Evolutionary conservation across 2,797 vertebrate species (phyloP).

Genomic region (Rhabdophis nuchalis): DNA sequence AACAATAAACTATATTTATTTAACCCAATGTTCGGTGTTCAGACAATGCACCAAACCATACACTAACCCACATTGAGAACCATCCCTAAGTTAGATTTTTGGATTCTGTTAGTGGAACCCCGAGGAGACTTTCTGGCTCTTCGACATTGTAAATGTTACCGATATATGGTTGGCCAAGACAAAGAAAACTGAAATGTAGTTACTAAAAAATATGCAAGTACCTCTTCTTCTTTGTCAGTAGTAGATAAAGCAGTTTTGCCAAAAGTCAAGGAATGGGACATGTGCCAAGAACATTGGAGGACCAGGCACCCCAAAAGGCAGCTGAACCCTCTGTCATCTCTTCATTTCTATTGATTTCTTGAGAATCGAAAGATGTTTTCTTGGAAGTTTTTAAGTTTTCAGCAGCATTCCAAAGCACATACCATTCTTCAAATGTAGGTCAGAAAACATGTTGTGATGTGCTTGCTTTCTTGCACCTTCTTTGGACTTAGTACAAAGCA

Average conservation of each 20-base stretch:
- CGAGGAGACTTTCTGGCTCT: background rate
- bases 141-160: background rate
- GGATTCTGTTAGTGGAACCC: background rate
- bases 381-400: constrained; percentile 24
- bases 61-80: background rate
- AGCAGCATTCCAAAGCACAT: constrained; percentile 5
- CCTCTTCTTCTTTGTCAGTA: background rate
- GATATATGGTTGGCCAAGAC: background rate
- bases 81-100: background rate
- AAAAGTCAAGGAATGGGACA: background rate
- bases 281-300: background rate
- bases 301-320: background rate
- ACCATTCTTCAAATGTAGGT: constrained; percentile 2
- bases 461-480: background rate
- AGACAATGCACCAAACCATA: background rate
- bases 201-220: background rate
- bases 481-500: background rate
- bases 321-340: background rate
- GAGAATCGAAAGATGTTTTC: constrained; percentile 37
- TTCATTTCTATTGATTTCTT: constrained; percentile 15
- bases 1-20: background rate
- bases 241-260: background rate
- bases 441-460: background rate
- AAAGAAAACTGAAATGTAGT: background rate
- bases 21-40: background rate